Evolutionary conservation across 1,140 invertebrate species (phyloP).

Genomic region (Augochlora pura): DNA sequence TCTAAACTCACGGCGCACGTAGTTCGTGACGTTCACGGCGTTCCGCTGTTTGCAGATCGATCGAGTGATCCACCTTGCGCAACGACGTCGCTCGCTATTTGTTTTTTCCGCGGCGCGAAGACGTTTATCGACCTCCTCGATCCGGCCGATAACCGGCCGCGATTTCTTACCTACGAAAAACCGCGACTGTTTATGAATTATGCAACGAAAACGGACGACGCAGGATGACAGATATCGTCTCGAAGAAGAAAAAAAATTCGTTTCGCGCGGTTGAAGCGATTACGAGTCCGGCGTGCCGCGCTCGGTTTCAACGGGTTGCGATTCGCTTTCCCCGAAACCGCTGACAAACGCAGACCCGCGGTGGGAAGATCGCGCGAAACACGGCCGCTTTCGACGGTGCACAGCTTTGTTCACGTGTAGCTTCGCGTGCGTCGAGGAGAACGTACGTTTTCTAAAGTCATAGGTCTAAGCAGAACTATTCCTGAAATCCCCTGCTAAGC

Average conservation of each 20-base stretch:
- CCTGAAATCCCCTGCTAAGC: not conserved
- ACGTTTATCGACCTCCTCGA: slow-evolving; percentile 12
- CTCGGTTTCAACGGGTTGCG: not conserved
- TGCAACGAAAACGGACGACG: slow-evolving; percentile 36
- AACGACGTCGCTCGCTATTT: not conserved
- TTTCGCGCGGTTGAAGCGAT: not conserved
- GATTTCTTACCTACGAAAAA: slow-evolving; percentile 57
- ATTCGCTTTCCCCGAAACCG: not conserved
- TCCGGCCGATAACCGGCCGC: slow-evolving; percentile 24
- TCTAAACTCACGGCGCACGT: too few species aligned
- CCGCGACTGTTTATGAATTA: slow-evolving; percentile 43
- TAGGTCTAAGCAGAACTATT: not conserved
- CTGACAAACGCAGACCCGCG: not conserved
- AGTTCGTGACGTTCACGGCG: too few species aligned
- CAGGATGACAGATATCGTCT: not conserved
- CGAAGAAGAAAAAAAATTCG: not conserved
- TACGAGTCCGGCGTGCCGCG: not conserved
- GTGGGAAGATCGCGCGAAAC: too few species aligned
- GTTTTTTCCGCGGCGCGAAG: not conserved
- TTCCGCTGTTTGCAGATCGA: not conserved
- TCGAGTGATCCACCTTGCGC: not conserved
- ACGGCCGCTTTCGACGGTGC: not conserved
- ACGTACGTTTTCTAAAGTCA: too few species aligned
- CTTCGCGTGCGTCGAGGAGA: too few species aligned
- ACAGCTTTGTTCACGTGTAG: too few species aligned